Base-by-base conservation (phyloP, 2,113 vertebrate species). In the Andinoacara biseriatus region DNA sequence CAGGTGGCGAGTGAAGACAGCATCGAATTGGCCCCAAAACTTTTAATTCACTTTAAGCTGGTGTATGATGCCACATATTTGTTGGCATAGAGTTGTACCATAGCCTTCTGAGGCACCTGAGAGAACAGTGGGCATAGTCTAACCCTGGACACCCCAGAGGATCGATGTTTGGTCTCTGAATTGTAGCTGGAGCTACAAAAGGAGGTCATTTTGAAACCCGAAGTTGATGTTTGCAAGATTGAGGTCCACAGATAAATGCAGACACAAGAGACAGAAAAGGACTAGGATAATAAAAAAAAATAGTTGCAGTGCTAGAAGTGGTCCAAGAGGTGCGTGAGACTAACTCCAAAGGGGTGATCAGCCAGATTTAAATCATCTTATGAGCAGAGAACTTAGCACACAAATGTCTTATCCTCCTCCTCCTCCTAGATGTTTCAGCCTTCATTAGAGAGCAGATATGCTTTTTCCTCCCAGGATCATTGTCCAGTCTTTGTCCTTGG, bases 401-500 rank as follows among this genome's bases (percentile, higher is more conserved):
- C 2, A 58, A 75, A 65, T 58, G 33, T 3, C 5, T 24, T 3
- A 33, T 85, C 15, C 49, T 78, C 1, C 4, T 85, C 15, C 49
- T 78, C 1, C 4, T 67, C 40, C 9, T 10, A 75, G 24, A 43
- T 0, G 13, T 58, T 78, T 60, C 29, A 22, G 22, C 11, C 74
- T 58, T 58, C 4, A 0, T 22, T 7, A 1, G 7, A 18, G 22
- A 38, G 78, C 57, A 18, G 76, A 46, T 52, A 52, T 43, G 58
- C 22, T 20, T 80, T 38, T 52, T 3, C 22, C 0, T 54, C 76
- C 65, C 40, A 74, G 33, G 78, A 67, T 76, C 74, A 8, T 9
- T 49, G 15, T 69, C 22, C 75, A n/a, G 78, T 52, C 61, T 78
- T 88, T 69, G 61, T 43, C 62, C 81, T 88, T 69, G 65, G 82